These are phyloP conservation scores for Pandion haliaetus DNA, from an alignment of 2,113 vertebrate genomes.

Conservation along the genomic window DNA sequence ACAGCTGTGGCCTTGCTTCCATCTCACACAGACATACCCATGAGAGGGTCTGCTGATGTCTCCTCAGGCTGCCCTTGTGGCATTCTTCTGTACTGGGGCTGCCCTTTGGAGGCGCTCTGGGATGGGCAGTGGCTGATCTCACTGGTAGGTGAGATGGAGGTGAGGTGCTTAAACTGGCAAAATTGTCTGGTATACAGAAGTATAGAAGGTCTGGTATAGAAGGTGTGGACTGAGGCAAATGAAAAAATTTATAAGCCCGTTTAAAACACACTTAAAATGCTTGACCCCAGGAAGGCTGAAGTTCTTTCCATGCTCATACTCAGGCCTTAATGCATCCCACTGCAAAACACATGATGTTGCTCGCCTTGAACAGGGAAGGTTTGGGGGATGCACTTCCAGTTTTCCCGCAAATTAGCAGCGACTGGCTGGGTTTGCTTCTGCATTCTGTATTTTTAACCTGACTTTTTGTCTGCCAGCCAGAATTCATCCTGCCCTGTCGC, in stretches of 20 bases:
- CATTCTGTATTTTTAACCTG: slow-evolving; percentile 45
- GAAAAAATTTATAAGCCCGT: background rate
- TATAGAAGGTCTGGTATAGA: too few relatives aligned
- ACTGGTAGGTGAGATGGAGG: background rate
- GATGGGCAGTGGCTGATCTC: background rate
- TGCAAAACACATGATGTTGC: background rate
- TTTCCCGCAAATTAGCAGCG: background rate
- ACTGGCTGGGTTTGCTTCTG: slow-evolving; percentile 9
- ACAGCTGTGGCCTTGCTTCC: background rate
- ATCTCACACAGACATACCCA: background rate
- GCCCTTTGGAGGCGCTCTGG: background rate
- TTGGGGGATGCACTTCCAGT: background rate
- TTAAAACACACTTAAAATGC: background rate
- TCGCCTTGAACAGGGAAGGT: background rate
- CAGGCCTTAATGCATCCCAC: background rate
- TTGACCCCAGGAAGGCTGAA: background rate
- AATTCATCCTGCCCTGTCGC: slow-evolving; percentile 32
- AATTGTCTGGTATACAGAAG: background rate
- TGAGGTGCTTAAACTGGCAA: background rate
- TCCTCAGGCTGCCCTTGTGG: background rate
- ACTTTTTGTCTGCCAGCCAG: background rate
- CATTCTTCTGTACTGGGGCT: background rate
- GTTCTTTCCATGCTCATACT: accelerated
- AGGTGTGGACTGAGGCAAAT: background rate
- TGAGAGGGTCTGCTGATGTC: background rate